These are phyloP conservation scores for Sphyrna mokarran DNA, from an alignment of 2,113 vertebrate genomes.

Conservation along the genomic window DNA sequence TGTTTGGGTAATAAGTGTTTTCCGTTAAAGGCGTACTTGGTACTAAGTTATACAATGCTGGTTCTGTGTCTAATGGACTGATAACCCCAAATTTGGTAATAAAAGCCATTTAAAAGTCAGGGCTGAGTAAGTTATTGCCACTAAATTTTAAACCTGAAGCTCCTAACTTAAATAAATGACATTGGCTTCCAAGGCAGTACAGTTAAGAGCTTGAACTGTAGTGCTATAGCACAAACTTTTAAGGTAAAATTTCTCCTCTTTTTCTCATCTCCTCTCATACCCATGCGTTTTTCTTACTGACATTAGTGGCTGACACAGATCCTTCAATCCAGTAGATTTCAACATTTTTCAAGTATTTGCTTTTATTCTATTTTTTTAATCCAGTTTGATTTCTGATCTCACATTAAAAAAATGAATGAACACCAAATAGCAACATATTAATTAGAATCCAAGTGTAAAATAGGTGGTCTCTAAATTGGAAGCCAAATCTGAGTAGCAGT, in stretches of 20 bases:
- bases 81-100: neutral
- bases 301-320: neutral
- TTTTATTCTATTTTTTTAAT: neutral
- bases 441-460: neutral
- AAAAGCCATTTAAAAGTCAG: neutral
- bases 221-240: neutral
- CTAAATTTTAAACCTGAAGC: neutral
- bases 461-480: neutral
- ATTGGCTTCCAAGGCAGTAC: neutral
- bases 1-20: neutral
- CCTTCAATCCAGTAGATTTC: neutral
- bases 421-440: neutral
- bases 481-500: neutral
- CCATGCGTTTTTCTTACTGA: neutral
- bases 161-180: neutral
- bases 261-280: neutral
- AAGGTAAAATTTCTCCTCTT: neutral
- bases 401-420: neutral
- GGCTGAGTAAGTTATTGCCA: neutral
- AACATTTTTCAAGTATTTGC: neutral
- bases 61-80: neutral
- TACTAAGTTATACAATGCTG: neutral
- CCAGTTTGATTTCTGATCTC: neutral
- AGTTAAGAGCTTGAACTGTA: neutral
- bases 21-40: neutral